These are phyloP conservation scores for Reticulitermes lucifugus DNA, from an alignment of 2,888 invertebrate genomes.

Conservation along the genomic window DNA sequence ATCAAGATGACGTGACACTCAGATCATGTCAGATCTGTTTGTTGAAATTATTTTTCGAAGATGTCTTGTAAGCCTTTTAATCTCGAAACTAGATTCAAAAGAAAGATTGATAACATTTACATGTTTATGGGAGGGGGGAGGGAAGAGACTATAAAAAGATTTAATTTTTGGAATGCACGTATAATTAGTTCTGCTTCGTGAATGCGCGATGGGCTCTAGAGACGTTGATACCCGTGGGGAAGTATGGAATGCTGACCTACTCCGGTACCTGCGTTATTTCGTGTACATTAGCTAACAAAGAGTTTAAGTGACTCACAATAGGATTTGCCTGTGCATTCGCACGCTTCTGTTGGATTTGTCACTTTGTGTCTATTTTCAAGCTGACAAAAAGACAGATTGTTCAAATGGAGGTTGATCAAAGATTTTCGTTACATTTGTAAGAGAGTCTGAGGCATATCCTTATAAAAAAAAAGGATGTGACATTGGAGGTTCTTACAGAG, in stretches of 20 bases:
- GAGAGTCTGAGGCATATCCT: no score
- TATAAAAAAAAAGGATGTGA: no score
- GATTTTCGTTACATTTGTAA: no score
- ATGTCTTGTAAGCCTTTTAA: constrained; percentile 25
- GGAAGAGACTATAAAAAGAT: neutral
- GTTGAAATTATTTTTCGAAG: constrained; percentile 42
- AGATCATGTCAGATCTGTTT: constrained; percentile 39
- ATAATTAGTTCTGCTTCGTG: constrained; percentile 15
- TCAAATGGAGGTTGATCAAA: no score
- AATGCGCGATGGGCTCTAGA: neutral
- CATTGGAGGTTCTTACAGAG: no score
- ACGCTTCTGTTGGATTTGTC: no score
- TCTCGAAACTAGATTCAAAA: constrained; percentile 34
- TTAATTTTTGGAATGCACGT: constrained; percentile 10
- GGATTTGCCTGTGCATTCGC: no score
- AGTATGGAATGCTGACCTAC: constrained; percentile 21
- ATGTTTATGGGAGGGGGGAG: neutral
- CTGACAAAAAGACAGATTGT: no score
- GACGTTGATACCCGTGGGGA: constrained; percentile 1
- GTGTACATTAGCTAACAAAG: neutral
- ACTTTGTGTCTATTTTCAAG: no score
- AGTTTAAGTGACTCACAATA: no score
- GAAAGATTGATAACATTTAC: constrained; percentile 36
- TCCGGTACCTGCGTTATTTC: neutral
- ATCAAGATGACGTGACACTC: constrained; percentile 39